Conservation (phyloP, 2,797 vertebrate species). For the Echeneis naucrates region DNA sequence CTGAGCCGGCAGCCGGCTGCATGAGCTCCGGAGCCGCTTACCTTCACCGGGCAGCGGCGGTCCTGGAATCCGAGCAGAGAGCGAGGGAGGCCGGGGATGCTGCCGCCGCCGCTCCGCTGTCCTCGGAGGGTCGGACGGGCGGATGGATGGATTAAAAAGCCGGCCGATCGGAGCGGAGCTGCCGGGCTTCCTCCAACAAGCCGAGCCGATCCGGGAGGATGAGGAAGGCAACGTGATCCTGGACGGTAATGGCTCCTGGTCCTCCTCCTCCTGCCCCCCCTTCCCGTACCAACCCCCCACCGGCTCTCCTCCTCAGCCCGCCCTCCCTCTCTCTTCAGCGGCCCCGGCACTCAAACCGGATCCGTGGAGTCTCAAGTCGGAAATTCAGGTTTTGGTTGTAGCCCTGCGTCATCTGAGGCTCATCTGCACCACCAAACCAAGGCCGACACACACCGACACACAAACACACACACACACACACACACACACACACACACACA, state of each 20-base stretch:
- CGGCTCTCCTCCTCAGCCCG: slow-evolving; percentile 42
- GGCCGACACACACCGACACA: slow-evolving; percentile 7
- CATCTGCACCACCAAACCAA: slow-evolving; percentile 48
- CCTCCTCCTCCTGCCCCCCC: slow-evolving; percentile 49
- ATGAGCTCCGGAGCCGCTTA: slow-evolving; percentile 65
- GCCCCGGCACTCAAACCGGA: slow-evolving; percentile 65
- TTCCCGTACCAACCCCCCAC: slow-evolving; percentile 56
- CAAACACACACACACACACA: not conserved
- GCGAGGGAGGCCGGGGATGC: slow-evolving; percentile 70
- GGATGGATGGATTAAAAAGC: slow-evolving; percentile 12
- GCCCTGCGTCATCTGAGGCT: slow-evolving; percentile 63
- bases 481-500: not conserved
- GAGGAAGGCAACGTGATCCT: slow-evolving; percentile 60
- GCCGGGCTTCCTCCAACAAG: slow-evolving; percentile 1
- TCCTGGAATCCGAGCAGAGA: slow-evolving; percentile 64
- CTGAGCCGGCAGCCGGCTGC: not conserved
- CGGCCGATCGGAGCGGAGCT: slow-evolving; percentile 13
- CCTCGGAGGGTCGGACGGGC: slow-evolving; percentile 34
- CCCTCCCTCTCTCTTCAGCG: slow-evolving; percentile 46
- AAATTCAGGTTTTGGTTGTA: slow-evolving; percentile 54
- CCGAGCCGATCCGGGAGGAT: slow-evolving; percentile 28
- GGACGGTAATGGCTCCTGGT: slow-evolving; percentile 74
- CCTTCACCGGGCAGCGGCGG: slow-evolving; percentile 75
- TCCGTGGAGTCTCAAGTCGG: slow-evolving; percentile 46
- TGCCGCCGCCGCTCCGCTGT: slow-evolving; percentile 56